Evolutionary conservation across 2,797 vertebrate species (phyloP), one percentile per base, ranked within the genome.

Genomic region (Psittacula echo): DNA sequence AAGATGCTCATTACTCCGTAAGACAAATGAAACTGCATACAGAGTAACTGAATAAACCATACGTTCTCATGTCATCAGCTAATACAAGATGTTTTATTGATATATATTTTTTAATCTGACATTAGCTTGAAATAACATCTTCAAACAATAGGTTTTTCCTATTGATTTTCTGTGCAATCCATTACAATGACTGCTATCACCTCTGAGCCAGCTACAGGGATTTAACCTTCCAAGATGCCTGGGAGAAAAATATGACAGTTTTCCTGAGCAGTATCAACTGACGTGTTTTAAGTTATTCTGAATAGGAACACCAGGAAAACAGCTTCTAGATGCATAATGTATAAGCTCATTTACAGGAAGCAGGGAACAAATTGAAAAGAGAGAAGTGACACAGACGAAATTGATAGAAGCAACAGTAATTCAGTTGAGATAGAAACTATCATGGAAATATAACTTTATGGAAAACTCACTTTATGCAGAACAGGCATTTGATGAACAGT

Each of bases 101-200:
- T 50, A 78, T 1, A 42, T 84, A 54, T 84, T 79, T 94, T 90
- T 73, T 37, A 81, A 89, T 73, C 37, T 93, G 73, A 64, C 82
- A 87, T 93, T 76, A 86, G 34, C 45, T 85, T 85, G 56, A 92
- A 96, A 76, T 80, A 92, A 89, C 48, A 65, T 89, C 74, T 82
- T 74, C 85, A 92, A 92, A 91, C n/a, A 80, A 56, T 27, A 54
- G 18, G 14, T 80, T 37, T 76, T 91, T 74, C 17, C 20, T 68
- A 75, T 85, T 71, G 76, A 94, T 94, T 94, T 94, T 79, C 72
- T 84, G 27, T 51, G 44, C 37, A 85, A 84, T 72, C 44, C 45
- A 85, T 92, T 92, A 71, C 48, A 65, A 44, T 67, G 29, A 88
- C 73, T 37, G 51, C 56, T 54, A 34, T 88, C 67, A 71, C 66